Evolutionary conservation across 2,113 vertebrate genomes (phyloP).

Genomic region (Equus quagga): DNA sequence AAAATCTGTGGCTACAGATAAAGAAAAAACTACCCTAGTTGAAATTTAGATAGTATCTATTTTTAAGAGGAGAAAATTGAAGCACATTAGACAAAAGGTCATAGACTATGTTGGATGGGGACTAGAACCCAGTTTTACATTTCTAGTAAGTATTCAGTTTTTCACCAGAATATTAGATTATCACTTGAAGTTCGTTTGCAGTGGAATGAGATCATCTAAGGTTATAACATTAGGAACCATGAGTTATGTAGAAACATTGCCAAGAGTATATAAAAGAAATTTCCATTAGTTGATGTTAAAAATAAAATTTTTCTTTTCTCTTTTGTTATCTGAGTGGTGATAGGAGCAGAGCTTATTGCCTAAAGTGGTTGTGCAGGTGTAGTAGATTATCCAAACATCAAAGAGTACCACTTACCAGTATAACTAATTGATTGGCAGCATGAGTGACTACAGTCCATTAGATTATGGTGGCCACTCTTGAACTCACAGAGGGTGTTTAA

Average conservation of each 20-base stretch:
- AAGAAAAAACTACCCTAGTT: conserved; percentile 62
- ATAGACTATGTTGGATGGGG: conserved; percentile 22
- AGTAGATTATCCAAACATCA: not conserved
- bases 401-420: not conserved
- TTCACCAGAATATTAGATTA: conserved; percentile 65
- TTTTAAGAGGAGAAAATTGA: conserved; percentile 76
- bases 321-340: not conserved
- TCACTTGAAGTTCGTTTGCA: conserved; percentile 70
- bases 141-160: conserved; percentile 44
- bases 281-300: conserved; percentile 22
- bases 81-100: conserved; percentile 73
- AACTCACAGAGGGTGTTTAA: not conserved
- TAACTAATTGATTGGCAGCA: not conserved
- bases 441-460: not conserved
- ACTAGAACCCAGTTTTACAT: conserved; percentile 56
- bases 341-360: not conserved
- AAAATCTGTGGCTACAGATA: conserved; percentile 77
- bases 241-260: conserved; percentile 47
- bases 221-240: conserved; percentile 32
- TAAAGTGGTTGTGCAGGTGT: not conserved
- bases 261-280: not conserved
- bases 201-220: conserved; percentile 37
- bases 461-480: not conserved
- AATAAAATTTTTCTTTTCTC: conserved; percentile 32
- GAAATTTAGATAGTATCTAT: conserved; percentile 79